A percentile compares a stretch with the other conserved stretches of the same genome.
Evolutionary conservation across 1,140 invertebrate species (phyloP).

Genomic region (Scaptomyza pallida): DNA sequence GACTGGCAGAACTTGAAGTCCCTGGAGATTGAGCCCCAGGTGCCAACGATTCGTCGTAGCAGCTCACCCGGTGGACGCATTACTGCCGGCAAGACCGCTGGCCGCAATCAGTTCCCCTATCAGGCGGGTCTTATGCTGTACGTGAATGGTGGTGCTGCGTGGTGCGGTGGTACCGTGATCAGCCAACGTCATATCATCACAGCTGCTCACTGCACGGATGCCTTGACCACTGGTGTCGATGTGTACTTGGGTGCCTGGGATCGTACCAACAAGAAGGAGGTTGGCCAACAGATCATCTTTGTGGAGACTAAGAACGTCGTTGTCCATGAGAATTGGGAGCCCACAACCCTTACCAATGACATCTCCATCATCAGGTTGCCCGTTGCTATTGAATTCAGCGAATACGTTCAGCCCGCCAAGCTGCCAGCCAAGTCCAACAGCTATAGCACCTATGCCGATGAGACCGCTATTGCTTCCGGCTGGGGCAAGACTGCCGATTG

Average conservation of each 20-base stretch:
- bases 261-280: slow-evolving; percentile 57
- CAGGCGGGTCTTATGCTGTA: slow-evolving; percentile 84
- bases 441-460: slow-evolving; percentile 52
- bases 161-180: slow-evolving; percentile 87
- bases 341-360: slow-evolving; percentile 49
- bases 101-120: slow-evolving; percentile 85
- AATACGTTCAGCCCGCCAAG: slow-evolving; percentile 56
- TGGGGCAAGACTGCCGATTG: slow-evolving; percentile 66
- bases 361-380: slow-evolving; percentile 73
- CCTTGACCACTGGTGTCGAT: slow-evolving; percentile 73
- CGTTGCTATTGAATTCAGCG: slow-evolving; percentile 51
- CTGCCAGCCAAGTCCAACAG: slow-evolving; percentile 51
- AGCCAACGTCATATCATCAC: slow-evolving; percentile 85
- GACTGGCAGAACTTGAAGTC: slow-evolving; percentile 35
- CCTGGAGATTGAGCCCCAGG: slow-evolving; percentile 28
- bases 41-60: slow-evolving; percentile 14
- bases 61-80: slow-evolving; percentile 56
- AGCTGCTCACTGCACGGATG: slow-evolving; percentile 87
- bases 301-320: slow-evolving; percentile 57
- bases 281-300: slow-evolving; percentile 60
- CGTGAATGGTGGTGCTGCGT: slow-evolving; percentile 60
- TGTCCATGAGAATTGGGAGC: slow-evolving; percentile 46
- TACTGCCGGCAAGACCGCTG: slow-evolving; percentile 64
- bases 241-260: slow-evolving; percentile 69
- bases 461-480: slow-evolving; percentile 58